A percentile compares a stretch with the other conserved stretches of the same genome.
Evolutionary conservation across 2,113 vertebrate species (phyloP).

Genomic region (Podocnemis expansa): DNA sequence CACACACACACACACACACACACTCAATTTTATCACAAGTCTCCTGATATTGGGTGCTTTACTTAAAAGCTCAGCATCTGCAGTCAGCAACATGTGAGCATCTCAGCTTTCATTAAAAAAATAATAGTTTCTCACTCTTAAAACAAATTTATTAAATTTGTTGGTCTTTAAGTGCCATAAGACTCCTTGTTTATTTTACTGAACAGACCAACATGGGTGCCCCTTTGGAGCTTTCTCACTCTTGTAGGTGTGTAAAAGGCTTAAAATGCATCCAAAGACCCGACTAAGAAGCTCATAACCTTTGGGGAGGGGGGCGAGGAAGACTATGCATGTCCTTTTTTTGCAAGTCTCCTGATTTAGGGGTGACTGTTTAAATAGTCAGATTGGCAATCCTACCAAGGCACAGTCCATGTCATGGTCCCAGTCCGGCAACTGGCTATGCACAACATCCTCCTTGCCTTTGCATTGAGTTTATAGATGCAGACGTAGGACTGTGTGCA

Average conservation of each 20-base stretch:
- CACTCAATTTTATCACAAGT: neutral
- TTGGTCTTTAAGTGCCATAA: too few relatives aligned
- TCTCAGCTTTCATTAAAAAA: neutral
- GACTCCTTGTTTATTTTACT: too few relatives aligned
- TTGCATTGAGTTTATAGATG: neutral
- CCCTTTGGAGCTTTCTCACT: neutral
- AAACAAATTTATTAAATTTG: too few relatives aligned
- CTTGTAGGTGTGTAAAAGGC: fast-evolving
- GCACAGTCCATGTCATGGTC: neutral
- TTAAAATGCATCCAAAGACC: neutral
- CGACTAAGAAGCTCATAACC: neutral
- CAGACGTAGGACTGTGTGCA: fast-evolving
- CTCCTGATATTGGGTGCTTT: neutral
- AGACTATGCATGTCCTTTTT: neutral
- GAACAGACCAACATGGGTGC: too few relatives aligned
- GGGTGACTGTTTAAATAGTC: neutral
- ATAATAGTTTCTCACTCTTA: neutral
- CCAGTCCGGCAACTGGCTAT: neutral
- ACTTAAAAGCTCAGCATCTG: neutral
- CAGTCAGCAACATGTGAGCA: fast-evolving
- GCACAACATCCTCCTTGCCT: neutral
- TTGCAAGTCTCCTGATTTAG: neutral
- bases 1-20: neutral
- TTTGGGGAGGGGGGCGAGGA: fast-evolving
- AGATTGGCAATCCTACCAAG: neutral